A percentile compares a stretch with the other conserved stretches of the same genome.
These are phyloP conservation scores for Ardeotis arabs DNA, from an alignment of 2,113 vertebrate species.

Conservation along the genomic window DNA sequence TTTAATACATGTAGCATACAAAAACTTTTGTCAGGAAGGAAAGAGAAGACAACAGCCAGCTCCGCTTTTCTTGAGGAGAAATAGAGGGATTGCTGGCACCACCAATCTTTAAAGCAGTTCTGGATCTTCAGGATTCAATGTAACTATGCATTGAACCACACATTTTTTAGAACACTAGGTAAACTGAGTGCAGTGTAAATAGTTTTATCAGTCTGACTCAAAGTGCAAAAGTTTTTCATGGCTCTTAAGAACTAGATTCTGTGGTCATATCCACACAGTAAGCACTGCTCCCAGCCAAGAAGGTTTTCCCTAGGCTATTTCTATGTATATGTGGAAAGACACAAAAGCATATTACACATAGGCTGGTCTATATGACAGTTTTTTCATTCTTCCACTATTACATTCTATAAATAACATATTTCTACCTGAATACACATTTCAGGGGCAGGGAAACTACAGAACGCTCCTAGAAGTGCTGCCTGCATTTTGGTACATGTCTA, in stretches of 20 bases:
- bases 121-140: neutral
- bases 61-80: neutral
- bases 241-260: neutral
- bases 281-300: neutral
- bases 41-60: neutral
- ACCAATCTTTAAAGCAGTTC: neutral
- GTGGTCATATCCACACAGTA: neutral
- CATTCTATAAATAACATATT: neutral
- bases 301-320: neutral
- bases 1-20: neutral
- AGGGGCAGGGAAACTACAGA: neutral
- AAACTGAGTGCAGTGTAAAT: neutral
- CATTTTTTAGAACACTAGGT: neutral
- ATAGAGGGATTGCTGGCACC: neutral
- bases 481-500: neutral
- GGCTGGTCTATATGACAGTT: neutral
- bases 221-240: neutral
- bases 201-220: neutral
- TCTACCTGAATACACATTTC: neutral
- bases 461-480: neutral
- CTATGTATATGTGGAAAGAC: neutral
- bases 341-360: neutral
- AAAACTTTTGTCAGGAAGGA: neutral
- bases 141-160: neutral
- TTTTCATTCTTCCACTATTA: neutral